Base-by-base conservation (phyloP, 2,113 vertebrate species). In the Lipophrys pholis region DNA sequence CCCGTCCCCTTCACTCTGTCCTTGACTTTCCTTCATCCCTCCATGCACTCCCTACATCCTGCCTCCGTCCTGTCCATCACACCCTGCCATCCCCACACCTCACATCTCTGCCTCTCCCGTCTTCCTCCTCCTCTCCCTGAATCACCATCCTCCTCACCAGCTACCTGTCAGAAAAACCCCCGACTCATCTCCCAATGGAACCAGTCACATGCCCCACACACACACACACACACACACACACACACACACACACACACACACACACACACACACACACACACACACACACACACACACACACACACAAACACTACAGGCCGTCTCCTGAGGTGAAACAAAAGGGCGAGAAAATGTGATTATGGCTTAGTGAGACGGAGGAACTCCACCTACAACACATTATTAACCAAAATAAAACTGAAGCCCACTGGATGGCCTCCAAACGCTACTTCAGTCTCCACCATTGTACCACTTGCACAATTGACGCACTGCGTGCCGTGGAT, bases 141-240 rank as follows among this genome's bases (percentile, higher is more conserved):
- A 54, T 30, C 21, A 30, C 21, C 21, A 4, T 2, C 21, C 21
- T 30, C 21, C 21, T 30, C 21, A 54, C 50, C 5, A n/a, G 38
- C 54, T 68, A 2, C 21, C 21, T 30, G 21, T 30, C 36, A 51
- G 40, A 64, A 75, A 73, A 21, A n/a, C n/a, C 53, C 8, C 40
- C 7, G 51, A 69, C 51, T 66, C 60, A 54, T 67, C 79, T 76
- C 58, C 39, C 21, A 49, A 55, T 72, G 48, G 59, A 78, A 21
- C 48, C 52, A 61, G 62, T 54, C 60, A 71, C 21, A 21, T 42
- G 69, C 30, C 58, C 30, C 55, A n/a, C 59, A 1, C 14, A 69
- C 55, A 15, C 15, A 52, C 39, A 42, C 8, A 15, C 41, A 6
- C 41, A 42, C 5, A 42, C 41, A 42, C 3, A 42, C 41, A 42